A percentile compares a stretch with the other conserved stretches of the same genome.
Conservation (phyloP, 2,888 invertebrate genomes). For the Tetranychus truncatus region DNA sequence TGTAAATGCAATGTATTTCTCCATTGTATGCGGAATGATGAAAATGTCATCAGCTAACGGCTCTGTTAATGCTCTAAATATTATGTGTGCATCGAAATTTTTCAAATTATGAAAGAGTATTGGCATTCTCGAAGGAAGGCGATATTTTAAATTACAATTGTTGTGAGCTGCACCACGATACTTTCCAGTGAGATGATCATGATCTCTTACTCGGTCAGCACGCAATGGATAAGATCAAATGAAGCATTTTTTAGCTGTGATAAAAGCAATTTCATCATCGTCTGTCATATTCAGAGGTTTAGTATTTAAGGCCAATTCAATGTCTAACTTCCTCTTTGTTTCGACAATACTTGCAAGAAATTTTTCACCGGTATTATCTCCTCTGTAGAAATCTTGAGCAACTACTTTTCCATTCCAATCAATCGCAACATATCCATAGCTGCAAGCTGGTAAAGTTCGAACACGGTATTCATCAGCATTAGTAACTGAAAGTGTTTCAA, state of each 20-base stretch:
- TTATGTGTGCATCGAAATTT: background rate
- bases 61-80: background rate
- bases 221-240: background rate
- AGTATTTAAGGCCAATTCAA: too few relatives aligned
- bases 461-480: background rate
- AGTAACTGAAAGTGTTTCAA: background rate
- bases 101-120: conserved; percentile 3
- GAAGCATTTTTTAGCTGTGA: background rate
- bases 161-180: background rate
- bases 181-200: conserved; percentile 6
- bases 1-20: background rate
- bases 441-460: background rate
- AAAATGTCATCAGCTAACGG: background rate
- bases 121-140: background rate
- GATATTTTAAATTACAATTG: background rate
- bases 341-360: background rate
- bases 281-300: background rate
- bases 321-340: background rate
- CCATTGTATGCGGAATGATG: background rate
- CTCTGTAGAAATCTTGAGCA: background rate
- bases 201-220: background rate
- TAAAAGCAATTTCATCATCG: background rate
- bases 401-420: background rate
- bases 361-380: background rate
- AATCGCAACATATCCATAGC: background rate